phyloP scores from a whole-genome alignment of 1,140 invertebrate species.

The Ylistrum balloti region DNA sequence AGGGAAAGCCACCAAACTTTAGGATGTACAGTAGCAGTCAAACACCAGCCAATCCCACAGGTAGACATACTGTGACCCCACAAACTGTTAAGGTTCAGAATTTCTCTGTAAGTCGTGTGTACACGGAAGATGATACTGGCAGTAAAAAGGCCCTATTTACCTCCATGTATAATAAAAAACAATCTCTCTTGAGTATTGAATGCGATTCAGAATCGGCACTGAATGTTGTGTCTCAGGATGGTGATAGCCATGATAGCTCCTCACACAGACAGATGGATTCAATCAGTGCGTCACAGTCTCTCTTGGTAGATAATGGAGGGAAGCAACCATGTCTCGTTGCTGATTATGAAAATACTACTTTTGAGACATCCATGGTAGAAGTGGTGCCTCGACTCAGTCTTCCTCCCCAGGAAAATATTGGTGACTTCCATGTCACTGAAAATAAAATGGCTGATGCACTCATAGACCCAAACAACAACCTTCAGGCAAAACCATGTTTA shows the following conservation, averaged over 20 bases:
- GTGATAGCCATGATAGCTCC: not conserved
- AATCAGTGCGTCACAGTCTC: not conserved
- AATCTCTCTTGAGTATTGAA: slow-evolving; percentile 10
- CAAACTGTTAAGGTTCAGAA: slow-evolving; percentile 2
- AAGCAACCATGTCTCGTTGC: not conserved
- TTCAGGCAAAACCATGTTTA: not conserved
- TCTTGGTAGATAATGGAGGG: no score
- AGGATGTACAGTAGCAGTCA: not conserved
- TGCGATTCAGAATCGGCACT: not conserved
- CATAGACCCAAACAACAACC: not conserved
- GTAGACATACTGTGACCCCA: not conserved
- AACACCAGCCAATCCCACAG: not conserved
- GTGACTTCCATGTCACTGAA: not conserved
- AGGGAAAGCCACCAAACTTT: not conserved
- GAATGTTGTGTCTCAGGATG: not conserved
- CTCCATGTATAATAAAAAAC: not conserved
- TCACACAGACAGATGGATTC: not conserved
- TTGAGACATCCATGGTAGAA: slow-evolving; percentile 27
- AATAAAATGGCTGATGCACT: not conserved
- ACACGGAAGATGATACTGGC: not conserved
- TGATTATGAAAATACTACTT: not conserved
- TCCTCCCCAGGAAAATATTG: not conserved
- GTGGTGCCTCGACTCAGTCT: not conserved
- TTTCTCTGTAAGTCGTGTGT: not conserved
- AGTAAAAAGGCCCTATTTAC: not conserved